Evolutionary conservation across 2,888 invertebrate species (phyloP).

Genomic region (Netelia inedita): DNA sequence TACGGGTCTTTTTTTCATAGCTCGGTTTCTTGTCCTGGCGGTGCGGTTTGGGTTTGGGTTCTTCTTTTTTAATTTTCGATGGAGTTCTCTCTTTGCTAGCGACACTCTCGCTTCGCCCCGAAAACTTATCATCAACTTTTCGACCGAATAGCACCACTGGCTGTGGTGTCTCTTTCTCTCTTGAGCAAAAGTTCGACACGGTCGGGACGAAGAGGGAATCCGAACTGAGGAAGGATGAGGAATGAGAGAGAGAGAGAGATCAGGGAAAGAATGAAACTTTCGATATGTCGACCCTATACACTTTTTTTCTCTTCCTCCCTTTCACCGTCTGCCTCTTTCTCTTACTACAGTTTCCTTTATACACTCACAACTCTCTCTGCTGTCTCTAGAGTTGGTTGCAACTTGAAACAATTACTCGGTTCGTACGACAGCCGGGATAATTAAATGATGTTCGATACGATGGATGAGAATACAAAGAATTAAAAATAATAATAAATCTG

Average conservation of each 20-base stretch:
- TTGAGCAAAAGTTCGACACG: slow-evolving; percentile 45
- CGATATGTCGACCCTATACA: slow-evolving; percentile 23
- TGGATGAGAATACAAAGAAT: no score
- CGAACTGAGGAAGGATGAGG: slow-evolving; percentile 2
- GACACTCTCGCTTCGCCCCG: slow-evolving; percentile 25
- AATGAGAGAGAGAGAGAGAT: slow-evolving; percentile 4
- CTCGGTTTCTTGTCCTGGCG: background rate
- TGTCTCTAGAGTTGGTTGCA: slow-evolving; percentile 22
- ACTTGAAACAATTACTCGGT: background rate
- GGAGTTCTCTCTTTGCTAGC: slow-evolving; percentile 6
- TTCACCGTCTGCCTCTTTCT: slow-evolving; percentile 3
- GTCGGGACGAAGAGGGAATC: slow-evolving; percentile 33
- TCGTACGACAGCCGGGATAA: background rate
- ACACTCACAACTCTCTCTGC: slow-evolving; percentile 17
- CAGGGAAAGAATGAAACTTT: slow-evolving; percentile 26
- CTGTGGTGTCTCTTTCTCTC: background rate
- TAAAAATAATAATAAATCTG: no score
- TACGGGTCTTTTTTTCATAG: background rate
- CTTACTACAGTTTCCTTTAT: slow-evolving; percentile 32
- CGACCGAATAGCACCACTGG: slow-evolving; percentile 33
- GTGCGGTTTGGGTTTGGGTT: background rate
- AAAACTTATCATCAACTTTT: slow-evolving; percentile 60
- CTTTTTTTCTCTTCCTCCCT: slow-evolving; percentile 4
- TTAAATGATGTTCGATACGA: no score
- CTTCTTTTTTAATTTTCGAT: background rate